Evolutionary conservation across 2,888 invertebrate species (phyloP).

Genomic region (Dicranocentrus wangi): DNA sequence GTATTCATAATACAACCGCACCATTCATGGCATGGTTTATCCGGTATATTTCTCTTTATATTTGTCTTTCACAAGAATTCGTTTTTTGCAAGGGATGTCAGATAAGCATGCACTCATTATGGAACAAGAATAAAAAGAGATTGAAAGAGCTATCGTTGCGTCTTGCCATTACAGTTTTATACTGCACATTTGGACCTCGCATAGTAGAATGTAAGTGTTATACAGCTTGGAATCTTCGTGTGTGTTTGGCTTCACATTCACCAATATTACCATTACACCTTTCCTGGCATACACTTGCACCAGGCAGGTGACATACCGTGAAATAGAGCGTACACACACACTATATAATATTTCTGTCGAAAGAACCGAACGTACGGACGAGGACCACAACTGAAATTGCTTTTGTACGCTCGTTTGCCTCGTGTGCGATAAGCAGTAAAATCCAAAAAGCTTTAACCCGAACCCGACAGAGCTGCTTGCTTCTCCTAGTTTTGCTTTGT

Average conservation of each 20-base stretch:
- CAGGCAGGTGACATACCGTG: constrained; percentile 9
- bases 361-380: neutral
- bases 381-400: constrained; percentile 16
- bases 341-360: neutral
- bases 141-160: constrained; percentile 1
- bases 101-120: neutral
- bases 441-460: neutral
- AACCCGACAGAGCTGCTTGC: neutral
- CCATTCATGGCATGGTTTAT: constrained; percentile 19
- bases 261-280: neutral
- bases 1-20: constrained; percentile 6
- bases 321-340: neutral
- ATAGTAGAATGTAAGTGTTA: neutral
- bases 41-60: constrained; percentile 1
- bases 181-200: neutral
- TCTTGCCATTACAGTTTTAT: neutral
- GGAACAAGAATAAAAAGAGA: constrained; percentile 6
- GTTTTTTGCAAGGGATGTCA: neutral
- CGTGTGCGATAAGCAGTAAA: neutral
- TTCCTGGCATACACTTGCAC: neutral
- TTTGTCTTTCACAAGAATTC: no score
- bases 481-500: neutral
- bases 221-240: neutral
- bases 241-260: neutral
- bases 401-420: constrained; percentile 8